Percentiles rank a stretch among this genome's conserved stretches.
phyloP scores from a whole-genome alignment of 2,797 vertebrate species.

The Okamejei kenojei region DNA sequence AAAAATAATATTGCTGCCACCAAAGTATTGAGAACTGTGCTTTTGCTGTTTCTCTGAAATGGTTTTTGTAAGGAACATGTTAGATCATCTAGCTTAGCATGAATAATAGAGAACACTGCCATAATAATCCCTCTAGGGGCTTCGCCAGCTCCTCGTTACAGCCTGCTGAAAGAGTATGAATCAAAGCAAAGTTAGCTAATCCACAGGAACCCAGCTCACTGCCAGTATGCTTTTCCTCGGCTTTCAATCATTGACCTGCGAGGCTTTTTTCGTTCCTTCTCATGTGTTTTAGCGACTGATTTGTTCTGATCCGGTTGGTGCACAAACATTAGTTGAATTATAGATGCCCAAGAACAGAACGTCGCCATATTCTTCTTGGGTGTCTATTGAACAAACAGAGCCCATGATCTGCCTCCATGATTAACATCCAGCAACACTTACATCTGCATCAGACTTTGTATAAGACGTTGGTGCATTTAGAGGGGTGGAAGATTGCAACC shows the following conservation, averaged over 20 bases:
- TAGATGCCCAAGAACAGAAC: too few relatives aligned
- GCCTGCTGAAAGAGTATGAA: conserved; percentile 42
- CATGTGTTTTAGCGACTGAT: neutral
- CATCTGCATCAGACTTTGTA: too few relatives aligned
- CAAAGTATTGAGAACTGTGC: conserved; percentile 11
- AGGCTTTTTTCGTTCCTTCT: conserved; percentile 36
- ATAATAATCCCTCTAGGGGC: conserved; percentile 35
- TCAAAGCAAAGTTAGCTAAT: conserved; percentile 42
- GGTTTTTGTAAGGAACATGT: conserved; percentile 40
- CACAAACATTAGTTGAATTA: conserved; percentile 18
- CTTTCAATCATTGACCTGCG: conserved; percentile 39
- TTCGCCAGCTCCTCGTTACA: conserved; percentile 40
- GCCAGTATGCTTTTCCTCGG: conserved; percentile 28
- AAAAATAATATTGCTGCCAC: neutral
- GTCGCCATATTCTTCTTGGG: too few relatives aligned
- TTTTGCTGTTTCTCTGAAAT: conserved; percentile 41
- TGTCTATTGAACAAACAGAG: too few relatives aligned
- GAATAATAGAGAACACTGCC: conserved; percentile 42
- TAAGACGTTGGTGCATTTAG: too few relatives aligned
- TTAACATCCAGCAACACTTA: too few relatives aligned
- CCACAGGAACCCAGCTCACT: neutral
- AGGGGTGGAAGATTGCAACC: too few relatives aligned
- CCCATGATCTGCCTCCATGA: too few relatives aligned
- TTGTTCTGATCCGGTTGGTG: conserved; percentile 35
- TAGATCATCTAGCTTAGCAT: conserved; percentile 39